Base-by-base conservation (phyloP, 2,888 invertebrate genomes). In the Holacanthella duospinosa region DNA sequence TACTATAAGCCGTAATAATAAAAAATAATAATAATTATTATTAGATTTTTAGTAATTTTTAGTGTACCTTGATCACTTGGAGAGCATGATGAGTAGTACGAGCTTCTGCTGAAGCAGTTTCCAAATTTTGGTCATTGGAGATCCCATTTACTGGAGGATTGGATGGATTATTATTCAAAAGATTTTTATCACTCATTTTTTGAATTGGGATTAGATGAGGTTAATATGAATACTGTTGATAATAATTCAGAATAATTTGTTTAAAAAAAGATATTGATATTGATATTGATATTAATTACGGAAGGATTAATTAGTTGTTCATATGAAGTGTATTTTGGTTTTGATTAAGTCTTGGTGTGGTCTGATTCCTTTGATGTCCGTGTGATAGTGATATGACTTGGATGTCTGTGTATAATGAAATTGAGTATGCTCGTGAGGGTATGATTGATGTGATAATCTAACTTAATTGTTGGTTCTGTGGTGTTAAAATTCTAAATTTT, bases 91-190 rank as follows among this genome's bases (percentile, higher is more conserved):
- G 58, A 43, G 59, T 66, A 16, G 64, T 66, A 21, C 66, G 29
- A 4, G 66, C 66, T 60, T 66, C 66, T 2, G 48, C 28, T 0
- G 61, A 59, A 21, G 64, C 63, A 21, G 44, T n/a, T 57, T 65
- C 65, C n/a, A 65, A 36, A 29, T 9, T 48, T 21, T 48, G 48
- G 4, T 21, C 48, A 21, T 48, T 48, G 4, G 48, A 9, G 4
- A 48, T 48, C 4, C 48, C 21, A 48, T 21, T 48, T n/a, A 21
- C 48, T 48, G 48, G 48, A n/a, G 48, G 19, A n/a, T 16, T 4
- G 19, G 21, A 21, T n/a, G 12, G 12, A 21, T 48, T 48, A 21
- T 48, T 48, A 21, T 48, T 48, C 21, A 48, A n/a, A n/a, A 48
- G 48, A 48, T 48, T 48, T 48, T 48, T 48, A 48, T 48, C 48